Evolutionary conservation across 2,797 vertebrate species (phyloP), one percentile per base, ranked within the genome.

Genomic region (Periophthalmus magnuspinnatus): DNA sequence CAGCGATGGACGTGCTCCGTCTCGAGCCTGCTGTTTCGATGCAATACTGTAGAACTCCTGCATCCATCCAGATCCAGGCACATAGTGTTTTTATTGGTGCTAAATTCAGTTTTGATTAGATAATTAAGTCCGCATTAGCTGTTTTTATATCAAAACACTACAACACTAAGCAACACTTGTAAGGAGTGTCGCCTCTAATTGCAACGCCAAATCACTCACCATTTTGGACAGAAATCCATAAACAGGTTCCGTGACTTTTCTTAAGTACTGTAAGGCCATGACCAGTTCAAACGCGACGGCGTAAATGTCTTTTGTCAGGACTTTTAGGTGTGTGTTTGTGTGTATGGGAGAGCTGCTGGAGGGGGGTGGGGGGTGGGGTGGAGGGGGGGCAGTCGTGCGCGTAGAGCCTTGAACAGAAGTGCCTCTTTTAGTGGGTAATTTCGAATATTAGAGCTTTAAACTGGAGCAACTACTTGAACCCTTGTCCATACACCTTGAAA

Each of bases 1-100:
- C 86, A 78, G 84, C 82, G 70, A 79, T 19, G 84, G 85, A 88
- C 88, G 86, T 85, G 84, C 80, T 78, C 81, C 68, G 84, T 86
- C 81, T 74, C 0, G 74, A 81, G 65, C 78, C 65, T 11, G 76
- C 70, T 71, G 14, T 64, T 72, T 67, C 76, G 76, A 81, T 65
- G 80, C 80, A 63, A 78, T 65, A 70, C 56, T 32, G 22, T 57
- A 32, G 67, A 68, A 67, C 81, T 69, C 48, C 83, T 77, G 79
- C 83, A 80, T 75, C 78, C 80, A 68, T 82, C 81, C 55, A 67
- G 70, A 41, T 64, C 38, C 24, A 70, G 47, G 16, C 47, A 67
- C 13, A 67, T 38, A 19, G 58, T 22, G 60, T 16, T 57, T 17
- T 57, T 21, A n/a, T 60, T 36, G 57, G 5, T 28, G 68, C 70